Conservation (phyloP, 2,113 vertebrate species). For the Gavia stellata region DNA sequence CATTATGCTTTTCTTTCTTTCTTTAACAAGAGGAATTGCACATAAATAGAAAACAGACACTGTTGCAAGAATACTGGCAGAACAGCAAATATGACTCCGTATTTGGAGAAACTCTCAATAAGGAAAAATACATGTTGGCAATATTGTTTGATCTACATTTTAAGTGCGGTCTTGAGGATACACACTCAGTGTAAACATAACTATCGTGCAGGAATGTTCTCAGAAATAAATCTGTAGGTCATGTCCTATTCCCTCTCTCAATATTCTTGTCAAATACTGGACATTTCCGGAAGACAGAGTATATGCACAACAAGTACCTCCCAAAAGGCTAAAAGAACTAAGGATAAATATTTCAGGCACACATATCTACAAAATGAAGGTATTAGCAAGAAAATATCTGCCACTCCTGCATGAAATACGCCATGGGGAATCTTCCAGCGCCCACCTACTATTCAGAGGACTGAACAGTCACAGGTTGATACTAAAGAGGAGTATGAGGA, state of each 20-base stretch:
- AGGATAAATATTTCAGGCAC: not conserved
- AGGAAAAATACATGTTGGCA: slow-evolving; percentile 17
- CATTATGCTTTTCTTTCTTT: not conserved
- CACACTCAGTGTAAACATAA: not conserved
- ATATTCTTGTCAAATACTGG: not conserved
- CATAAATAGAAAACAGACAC: slow-evolving; percentile 34
- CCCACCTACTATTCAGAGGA: not conserved
- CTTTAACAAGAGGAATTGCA: not conserved
- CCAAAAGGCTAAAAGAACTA: not conserved
- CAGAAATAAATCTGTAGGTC: not conserved
- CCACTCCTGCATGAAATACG: not conserved
- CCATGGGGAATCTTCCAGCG: not conserved
- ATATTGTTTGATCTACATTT: slow-evolving; percentile 8
- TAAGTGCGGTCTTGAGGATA: not conserved
- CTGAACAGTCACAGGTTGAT: not conserved
- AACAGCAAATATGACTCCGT: not conserved
- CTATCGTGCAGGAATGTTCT: not conserved
- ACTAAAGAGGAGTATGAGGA: not conserved
- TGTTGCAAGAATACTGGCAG: not conserved
- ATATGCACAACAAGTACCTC: not conserved
- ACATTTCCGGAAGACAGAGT: not conserved
- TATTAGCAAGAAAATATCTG: not conserved
- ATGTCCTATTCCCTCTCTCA: not conserved
- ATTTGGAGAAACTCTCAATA: not conserved
- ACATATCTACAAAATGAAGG: not conserved